Base-by-base conservation (phyloP, 2,888 invertebrate species). In the Steinernema carpocapsae region DNA sequence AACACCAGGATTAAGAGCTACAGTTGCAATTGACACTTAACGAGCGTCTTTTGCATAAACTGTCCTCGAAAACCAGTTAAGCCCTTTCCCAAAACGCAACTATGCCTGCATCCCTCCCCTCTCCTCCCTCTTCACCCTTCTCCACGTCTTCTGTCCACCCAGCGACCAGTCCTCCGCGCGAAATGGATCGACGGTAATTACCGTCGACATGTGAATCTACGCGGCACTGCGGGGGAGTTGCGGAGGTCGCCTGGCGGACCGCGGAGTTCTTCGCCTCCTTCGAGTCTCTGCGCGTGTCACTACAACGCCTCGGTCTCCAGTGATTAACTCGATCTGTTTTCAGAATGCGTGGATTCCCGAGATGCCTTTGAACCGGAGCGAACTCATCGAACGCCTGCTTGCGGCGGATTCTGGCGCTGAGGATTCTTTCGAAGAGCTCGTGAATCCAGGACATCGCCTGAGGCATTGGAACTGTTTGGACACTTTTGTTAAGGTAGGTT, bases 101-200 rank as follows among this genome's bases (percentile, higher is more conserved):
- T 7, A 10, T 14, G 10, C 7, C 10, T 43, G 43, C n/a, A 48
- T 19, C 48, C 48, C 48, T 4, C 10, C 4, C 6, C n/a, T 48
- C 48, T 19, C 26, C 22, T 22, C 26, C 56, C 7, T 56, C 56
- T n/a, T n/a, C n/a, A n/a, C n/a, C n/a, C 10, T 19, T 6, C 12
- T 51, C 51, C n/a, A 6, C n/a, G 56, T 19, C 22, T 12, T 56
- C 56, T 26, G 22, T 2, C 56, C 24, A 12, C 3, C 24, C 12
- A 19, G 6, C 51, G 51, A 51, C 51, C 56, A 56, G 56, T 56
- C 26, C 26, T n/a, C 7, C 24, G 26, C 56, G 24, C 56, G 56
- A 56, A 56, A 56, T 56, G 56, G 56, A 56, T 56, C 56, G 56
- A 26, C 56, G 24, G 56, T 56, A 56, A 56, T 56, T 56, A 56